Evolutionary conservation across 2,888 invertebrate species (phyloP).

Genomic region (Dasysyrphus albostriatus): DNA sequence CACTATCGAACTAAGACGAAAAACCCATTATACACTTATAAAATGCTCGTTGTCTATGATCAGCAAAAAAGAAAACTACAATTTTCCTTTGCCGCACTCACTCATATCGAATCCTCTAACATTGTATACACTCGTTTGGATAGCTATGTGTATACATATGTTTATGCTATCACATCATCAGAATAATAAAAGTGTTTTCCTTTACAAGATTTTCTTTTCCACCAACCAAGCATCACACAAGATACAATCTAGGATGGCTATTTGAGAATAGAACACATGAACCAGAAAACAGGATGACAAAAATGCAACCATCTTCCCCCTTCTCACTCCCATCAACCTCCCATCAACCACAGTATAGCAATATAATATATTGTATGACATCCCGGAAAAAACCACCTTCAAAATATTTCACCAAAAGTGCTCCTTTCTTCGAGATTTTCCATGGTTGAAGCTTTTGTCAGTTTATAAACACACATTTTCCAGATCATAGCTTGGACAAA

Average conservation of each 20-base stretch:
- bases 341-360: not conserved
- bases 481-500: constrained; percentile 53
- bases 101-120: constrained; percentile 21
- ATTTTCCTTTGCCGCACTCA: not conserved
- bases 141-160: not conserved
- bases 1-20: constrained; percentile 23
- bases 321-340: not conserved
- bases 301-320: constrained; percentile 32
- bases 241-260: constrained; percentile 57
- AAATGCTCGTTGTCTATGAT: constrained; percentile 43
- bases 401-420: constrained; percentile 51
- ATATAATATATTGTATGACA: not conserved
- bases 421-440: constrained; percentile 19
- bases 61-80: constrained; percentile 33
- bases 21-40: constrained; percentile 38
- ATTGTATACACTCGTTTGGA: not conserved
- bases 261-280: constrained; percentile 60
- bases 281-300: constrained; percentile 68
- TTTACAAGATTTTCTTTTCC: constrained; percentile 27
- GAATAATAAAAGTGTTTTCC: constrained; percentile 49
- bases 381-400: constrained; percentile 40
- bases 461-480: constrained; percentile 68
- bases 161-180: constrained; percentile 16
- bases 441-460: constrained; percentile 62
- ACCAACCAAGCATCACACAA: not conserved